phyloP scores from a whole-genome alignment of 2,113 vertebrate species.

The Tapirus terrestris region DNA sequence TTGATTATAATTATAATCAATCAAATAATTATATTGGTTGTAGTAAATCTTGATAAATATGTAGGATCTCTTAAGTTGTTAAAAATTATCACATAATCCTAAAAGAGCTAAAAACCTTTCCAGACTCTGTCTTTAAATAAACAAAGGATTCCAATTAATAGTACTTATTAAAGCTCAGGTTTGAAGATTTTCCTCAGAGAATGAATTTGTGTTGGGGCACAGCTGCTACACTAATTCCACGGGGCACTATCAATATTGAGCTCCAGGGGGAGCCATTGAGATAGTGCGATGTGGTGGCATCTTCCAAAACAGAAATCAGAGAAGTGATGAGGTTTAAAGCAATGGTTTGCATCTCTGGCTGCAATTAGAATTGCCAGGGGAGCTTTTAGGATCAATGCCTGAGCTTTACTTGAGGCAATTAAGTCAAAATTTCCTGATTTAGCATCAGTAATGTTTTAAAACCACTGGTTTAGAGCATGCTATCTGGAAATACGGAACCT shows the following conservation, averaged over 20 bases:
- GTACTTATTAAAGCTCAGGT: background rate
- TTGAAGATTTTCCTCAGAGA: background rate
- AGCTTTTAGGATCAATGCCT: background rate
- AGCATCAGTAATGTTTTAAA: background rate
- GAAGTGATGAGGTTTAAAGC: background rate
- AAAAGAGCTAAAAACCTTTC: background rate
- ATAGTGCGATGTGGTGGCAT: background rate
- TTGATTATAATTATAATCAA: background rate
- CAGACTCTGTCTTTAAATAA: background rate
- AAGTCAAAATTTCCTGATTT: background rate
- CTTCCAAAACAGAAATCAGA: background rate
- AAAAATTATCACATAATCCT: background rate
- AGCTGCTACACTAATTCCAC: background rate
- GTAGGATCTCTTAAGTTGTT: background rate
- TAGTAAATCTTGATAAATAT: background rate
- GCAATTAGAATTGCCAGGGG: background rate
- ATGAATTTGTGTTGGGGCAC: background rate
- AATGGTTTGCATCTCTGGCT: background rate
- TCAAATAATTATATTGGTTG: slow-evolving; percentile 9
- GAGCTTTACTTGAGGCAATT: background rate
- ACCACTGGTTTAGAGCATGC: background rate
- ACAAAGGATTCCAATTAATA: background rate
- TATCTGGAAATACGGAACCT: background rate
- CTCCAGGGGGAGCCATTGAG: slow-evolving; percentile 38
- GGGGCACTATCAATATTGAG: background rate